Percentiles rank a stretch among this genome's conserved stretches.
These are phyloP conservation scores for Mythimna vitellina DNA, from an alignment of 2,888 invertebrate species.

Conservation along the genomic window DNA sequence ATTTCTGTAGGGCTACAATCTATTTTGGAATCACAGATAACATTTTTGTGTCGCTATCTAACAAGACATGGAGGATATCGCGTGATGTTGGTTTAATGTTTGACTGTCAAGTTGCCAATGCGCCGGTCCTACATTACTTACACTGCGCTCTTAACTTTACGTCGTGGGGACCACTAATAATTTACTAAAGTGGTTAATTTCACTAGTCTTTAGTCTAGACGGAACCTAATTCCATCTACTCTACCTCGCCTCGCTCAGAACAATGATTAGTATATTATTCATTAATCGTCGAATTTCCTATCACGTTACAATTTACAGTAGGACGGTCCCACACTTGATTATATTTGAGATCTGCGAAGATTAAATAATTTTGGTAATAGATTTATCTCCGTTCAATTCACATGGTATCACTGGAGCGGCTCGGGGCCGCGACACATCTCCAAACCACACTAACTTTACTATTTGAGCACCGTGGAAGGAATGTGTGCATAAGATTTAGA, in stretches of 20 bases:
- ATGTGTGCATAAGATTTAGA: constrained; percentile 90
- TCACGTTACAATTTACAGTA: constrained; percentile 85
- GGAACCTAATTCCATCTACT: constrained; percentile 77
- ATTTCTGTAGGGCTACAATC: constrained; percentile 71
- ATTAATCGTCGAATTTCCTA: constrained; percentile 83
- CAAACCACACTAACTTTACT: constrained; percentile 75
- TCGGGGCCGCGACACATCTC: constrained; percentile 63
- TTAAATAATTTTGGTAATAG: constrained; percentile 79
- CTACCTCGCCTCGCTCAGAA: constrained; percentile 70
- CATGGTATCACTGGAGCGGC: constrained; percentile 81
- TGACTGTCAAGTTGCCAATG: constrained; percentile 80
- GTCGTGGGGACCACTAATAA: constrained; percentile 81
- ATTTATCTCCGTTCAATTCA: constrained; percentile 78
- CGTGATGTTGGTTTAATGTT: constrained; percentile 27
- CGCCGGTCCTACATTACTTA: constrained; percentile 76
- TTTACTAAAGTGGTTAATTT: constrained; percentile 85
- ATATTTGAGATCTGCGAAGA: constrained; percentile 85
- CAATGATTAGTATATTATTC: constrained; percentile 69
- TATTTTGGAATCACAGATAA: constrained; percentile 77
- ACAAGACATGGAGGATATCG: constrained; percentile 56
- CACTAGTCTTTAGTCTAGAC: constrained; percentile 85
- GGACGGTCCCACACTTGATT: constrained; percentile 89
- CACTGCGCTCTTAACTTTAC: constrained; percentile 77
- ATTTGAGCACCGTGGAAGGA: constrained; percentile 93
- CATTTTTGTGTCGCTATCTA: constrained; percentile 64